phyloP scores from a whole-genome alignment of 2,113 vertebrate species.

The Colistium nudipinnis region DNA sequence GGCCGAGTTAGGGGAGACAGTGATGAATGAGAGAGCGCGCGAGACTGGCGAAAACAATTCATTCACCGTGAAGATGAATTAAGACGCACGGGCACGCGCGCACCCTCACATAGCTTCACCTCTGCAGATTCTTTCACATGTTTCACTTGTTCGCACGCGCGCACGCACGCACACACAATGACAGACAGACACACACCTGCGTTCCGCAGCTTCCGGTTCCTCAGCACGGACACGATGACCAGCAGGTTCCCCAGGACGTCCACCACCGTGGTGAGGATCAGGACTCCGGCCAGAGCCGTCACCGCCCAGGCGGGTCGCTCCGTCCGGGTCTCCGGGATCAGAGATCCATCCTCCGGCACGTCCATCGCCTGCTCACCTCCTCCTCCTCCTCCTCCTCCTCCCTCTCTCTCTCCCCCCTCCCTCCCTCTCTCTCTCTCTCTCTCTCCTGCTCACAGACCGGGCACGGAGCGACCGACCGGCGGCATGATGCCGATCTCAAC shows the following conservation, averaged over 20 bases:
- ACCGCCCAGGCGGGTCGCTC: conserved; percentile 46
- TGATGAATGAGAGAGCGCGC: background rate
- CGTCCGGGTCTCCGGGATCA: conserved; percentile 22
- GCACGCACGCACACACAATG: background rate
- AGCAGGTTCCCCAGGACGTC: conserved; percentile 59
- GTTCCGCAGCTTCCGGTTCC: conserved; percentile 54
- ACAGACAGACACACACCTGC: conserved; percentile 37
- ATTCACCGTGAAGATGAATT: background rate
- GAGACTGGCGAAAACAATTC: background rate
- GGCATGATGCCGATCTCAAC: background rate
- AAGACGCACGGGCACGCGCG: no score
- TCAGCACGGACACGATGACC: conserved; percentile 46
- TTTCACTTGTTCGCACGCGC: background rate
- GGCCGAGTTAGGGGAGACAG: background rate
- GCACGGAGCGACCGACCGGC: background rate
- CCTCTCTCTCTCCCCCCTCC: conserved; percentile 12
- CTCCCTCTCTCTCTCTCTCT: conserved; percentile 12
- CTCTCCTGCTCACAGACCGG: background rate
- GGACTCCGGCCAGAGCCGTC: conserved; percentile 51
- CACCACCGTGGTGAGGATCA: conserved; percentile 60
- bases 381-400: conserved; percentile 23
- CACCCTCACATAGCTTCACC: no score
- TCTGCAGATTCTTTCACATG: no score
- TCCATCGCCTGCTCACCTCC: conserved; percentile 28
- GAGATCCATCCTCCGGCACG: conserved; percentile 20